Evolutionary conservation across 1,140 invertebrate genomes (phyloP).

Genomic region (Idris sp.): DNA sequence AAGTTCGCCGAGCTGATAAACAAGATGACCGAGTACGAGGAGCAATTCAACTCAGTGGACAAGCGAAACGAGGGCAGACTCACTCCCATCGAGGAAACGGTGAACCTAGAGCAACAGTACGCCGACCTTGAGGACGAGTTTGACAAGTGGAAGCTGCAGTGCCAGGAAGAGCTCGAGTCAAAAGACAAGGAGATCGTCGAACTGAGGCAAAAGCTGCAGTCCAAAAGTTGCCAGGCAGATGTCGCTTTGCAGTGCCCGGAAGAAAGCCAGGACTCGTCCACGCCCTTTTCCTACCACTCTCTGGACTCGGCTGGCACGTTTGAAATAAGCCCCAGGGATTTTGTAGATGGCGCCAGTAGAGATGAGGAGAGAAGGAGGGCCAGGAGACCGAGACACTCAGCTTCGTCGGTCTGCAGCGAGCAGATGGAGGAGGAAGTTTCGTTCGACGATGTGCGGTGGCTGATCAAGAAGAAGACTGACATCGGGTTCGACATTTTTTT

Average conservation of each 20-base stretch:
- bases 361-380: slow-evolving; percentile 31
- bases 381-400: slow-evolving; percentile 4
- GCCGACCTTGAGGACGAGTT: slow-evolving; percentile 85
- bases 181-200: slow-evolving; percentile 80
- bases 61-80: slow-evolving; percentile 79
- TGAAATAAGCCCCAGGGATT: slow-evolving; percentile 12
- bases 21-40: slow-evolving; percentile 89
- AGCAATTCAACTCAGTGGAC: slow-evolving; percentile 81
- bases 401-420: slow-evolving; percentile 28
- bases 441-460: slow-evolving; percentile 69
- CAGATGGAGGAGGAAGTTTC: slow-evolving; percentile 39
- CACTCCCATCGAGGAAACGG: slow-evolving; percentile 87
- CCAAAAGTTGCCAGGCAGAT: slow-evolving; percentile 49
- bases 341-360: slow-evolving; percentile 5
- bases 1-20: slow-evolving; percentile 85
- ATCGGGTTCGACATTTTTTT: too few relatives aligned
- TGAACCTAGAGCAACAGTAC: slow-evolving; percentile 85
- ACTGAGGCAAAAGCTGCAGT: slow-evolving; percentile 77
- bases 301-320: slow-evolving; percentile 48
- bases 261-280: slow-evolving; percentile 55
- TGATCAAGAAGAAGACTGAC: slow-evolving; percentile 73
- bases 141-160: slow-evolving; percentile 78
- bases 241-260: slow-evolving; percentile 68
- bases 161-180: slow-evolving; percentile 74
- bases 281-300: slow-evolving; percentile 53